Percentiles rank a stretch among this genome's conserved stretches.
phyloP scores from a whole-genome alignment of 2,797 vertebrate species.

The Crenuchus spilurus region DNA sequence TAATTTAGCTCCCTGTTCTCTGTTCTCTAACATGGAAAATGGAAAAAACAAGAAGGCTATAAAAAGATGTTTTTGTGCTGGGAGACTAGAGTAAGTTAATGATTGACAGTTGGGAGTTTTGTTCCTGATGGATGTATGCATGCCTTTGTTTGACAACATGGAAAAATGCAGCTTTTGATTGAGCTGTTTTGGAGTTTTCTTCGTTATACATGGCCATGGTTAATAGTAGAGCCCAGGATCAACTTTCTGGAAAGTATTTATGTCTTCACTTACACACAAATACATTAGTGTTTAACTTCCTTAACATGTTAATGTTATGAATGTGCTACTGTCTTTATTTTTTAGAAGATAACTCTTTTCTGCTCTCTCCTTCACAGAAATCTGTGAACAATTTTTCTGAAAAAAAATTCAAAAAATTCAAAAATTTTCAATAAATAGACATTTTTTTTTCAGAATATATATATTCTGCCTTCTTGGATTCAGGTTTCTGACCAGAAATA shows the following conservation, averaged over 20 bases:
- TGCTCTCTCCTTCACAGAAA: not conserved
- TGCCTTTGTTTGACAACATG: not conserved
- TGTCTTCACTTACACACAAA: not conserved
- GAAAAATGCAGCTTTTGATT: not conserved
- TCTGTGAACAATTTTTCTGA: no score
- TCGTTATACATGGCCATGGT: not conserved
- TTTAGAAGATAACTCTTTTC: not conserved
- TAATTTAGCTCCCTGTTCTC: conserved; percentile 5
- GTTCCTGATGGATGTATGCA: not conserved
- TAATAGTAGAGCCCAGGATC: not conserved
- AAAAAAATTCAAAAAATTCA: no score
- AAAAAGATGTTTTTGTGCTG: not conserved
- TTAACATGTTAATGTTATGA: no score
- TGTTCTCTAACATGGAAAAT: not conserved
- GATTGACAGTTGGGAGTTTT: not conserved
- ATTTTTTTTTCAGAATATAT: no score
- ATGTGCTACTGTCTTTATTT: no score
- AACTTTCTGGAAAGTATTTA: not conserved
- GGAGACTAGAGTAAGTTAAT: not conserved
- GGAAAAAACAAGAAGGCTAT: not conserved
- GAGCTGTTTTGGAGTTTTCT: not conserved
- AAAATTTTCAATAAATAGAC: no score
- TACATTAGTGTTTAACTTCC: no score
- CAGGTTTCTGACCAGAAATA: no score
- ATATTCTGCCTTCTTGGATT: no score